Evolutionary conservation across 2,797 vertebrate species (phyloP), one percentile per base, ranked within the genome.

Genomic region (Molossus alvarezi): DNA sequence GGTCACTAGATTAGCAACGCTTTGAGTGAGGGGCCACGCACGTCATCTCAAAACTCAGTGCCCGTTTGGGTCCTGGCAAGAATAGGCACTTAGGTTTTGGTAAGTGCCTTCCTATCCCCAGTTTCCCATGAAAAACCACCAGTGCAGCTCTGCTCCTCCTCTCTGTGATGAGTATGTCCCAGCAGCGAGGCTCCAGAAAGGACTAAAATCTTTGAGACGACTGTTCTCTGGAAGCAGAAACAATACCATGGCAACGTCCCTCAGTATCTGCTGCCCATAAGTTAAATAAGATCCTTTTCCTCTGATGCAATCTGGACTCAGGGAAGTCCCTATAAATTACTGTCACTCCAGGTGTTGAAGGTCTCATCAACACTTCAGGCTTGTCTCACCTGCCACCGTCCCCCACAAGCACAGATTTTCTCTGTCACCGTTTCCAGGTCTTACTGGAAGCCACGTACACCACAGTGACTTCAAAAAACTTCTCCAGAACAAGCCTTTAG

Each of bases 291-390:
- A 72, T 37, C 72, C 58, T 75, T 90, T 96, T 88, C 41, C 72
- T 96, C n/a, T 96, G 96, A 89, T 10, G 48, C 73, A 65, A 94
- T 71, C 53, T 90, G 51, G 64, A 90, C 89, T 72, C 60, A 85
- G 72, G 75, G 92, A 82, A 88, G 48, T 95, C 94, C 90, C 95
- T 95, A 73, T 82, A 94, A 96, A 95, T 90, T 21, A 93, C 93
- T 91, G 45, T 81, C 79, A 85, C 58, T 82, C 73, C 27, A 62
- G 15, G 4, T 76, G 85, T 95, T 75, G 84, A 87, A 94, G 83
- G 67, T 82, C 53, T 91, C 85, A 71, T 82, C 85, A 76, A 92
- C 90, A 90, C 55, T 21, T 65, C 58, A 82, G 81, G 62, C 53
- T 96, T 71, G 14, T 90, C 88, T 80, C 90, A 53, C 80, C 29